Base-by-base conservation (phyloP, 2,888 invertebrate species). In the Melanophora roralis region DNA sequence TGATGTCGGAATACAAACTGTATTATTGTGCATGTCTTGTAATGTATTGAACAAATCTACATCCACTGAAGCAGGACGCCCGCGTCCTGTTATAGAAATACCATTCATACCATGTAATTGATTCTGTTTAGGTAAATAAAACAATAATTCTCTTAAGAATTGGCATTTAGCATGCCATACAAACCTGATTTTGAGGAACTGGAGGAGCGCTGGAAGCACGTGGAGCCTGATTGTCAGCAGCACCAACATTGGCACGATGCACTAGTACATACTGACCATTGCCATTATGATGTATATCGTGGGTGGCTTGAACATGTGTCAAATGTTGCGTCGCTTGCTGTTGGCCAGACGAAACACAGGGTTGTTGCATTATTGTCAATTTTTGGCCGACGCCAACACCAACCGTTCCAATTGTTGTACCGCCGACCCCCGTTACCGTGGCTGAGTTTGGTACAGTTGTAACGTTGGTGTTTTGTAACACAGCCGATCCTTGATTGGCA, bases 171-270 rank as follows among this genome's bases (percentile, higher is more conserved):
- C 51, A 32, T 40, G 7, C 64, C 51, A 40, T 53, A 83, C 78
- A 68, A 79, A 90, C 90, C 85, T 90, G 89, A 87, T 92, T 93
- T 85, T 92, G 93, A 71, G 94, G 92, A 11, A 96, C 95, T 57
- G 94, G 92, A 12, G 96, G 96, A 1, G 96, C 96, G 87, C 96
- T 96, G 0, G 96, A 95, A 0, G 96, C 96, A 65, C 96, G 92
- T 0, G 96, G 96, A 7, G 94, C 94, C 67, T 93, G 93, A 85
- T 92, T 93, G 55, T 93, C 93, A 68, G 92, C 92, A 9, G 92
- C 89, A 57, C 89, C 90, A 40, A 90, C 91, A 78, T 92, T 92
- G 12, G 94, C 94, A 76, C 95, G 92, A 88, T 96, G 95, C 36
- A 96, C 95, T 23, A 96, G 91, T 78, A 96, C 94, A 89, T 96